Evolutionary conservation across 2,888 invertebrate species (phyloP).

Genomic region (Schizaphis graminum): DNA sequence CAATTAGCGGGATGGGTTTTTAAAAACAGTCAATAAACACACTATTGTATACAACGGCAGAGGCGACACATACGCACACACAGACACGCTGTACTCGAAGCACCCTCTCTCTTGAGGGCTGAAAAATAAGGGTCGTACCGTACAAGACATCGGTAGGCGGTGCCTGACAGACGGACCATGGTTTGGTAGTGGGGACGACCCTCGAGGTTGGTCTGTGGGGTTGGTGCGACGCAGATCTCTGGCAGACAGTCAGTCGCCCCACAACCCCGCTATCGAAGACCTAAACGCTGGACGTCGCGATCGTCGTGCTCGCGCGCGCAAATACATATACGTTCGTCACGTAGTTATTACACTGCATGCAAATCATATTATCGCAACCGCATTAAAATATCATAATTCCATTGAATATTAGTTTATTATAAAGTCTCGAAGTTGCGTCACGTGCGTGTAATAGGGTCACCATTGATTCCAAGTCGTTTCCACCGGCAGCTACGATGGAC

Average conservation of each 20-base stretch:
- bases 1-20: slow-evolving; percentile 68
- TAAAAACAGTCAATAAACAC: slow-evolving; percentile 62
- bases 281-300: slow-evolving; percentile 62
- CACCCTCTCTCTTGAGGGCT: not conserved
- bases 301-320: not conserved
- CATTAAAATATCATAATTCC: not conserved
- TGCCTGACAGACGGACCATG: not conserved
- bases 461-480: not conserved
- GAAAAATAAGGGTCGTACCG: not conserved
- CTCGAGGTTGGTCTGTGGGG: not conserved
- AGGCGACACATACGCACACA: slow-evolving; percentile 31
- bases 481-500: slow-evolving; percentile 27
- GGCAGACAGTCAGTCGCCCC: slow-evolving; percentile 48
- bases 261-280: slow-evolving; percentile 42
- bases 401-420: not conserved
- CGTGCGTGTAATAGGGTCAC: not conserved
- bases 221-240: not conserved
- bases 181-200: slow-evolving; percentile 47
- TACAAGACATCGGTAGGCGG: slow-evolving; percentile 46
- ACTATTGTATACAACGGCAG: slow-evolving; percentile 39
- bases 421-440: not conserved
- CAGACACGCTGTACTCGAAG: not conserved
- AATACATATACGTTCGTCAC: not conserved
- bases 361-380: not conserved
- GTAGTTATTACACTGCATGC: not conserved